Percentiles rank a stretch among this genome's conserved stretches.
These are phyloP conservation scores for Nixonia krombeini DNA, from an alignment of 1,140 invertebrate species.

Conservation along the genomic window DNA sequence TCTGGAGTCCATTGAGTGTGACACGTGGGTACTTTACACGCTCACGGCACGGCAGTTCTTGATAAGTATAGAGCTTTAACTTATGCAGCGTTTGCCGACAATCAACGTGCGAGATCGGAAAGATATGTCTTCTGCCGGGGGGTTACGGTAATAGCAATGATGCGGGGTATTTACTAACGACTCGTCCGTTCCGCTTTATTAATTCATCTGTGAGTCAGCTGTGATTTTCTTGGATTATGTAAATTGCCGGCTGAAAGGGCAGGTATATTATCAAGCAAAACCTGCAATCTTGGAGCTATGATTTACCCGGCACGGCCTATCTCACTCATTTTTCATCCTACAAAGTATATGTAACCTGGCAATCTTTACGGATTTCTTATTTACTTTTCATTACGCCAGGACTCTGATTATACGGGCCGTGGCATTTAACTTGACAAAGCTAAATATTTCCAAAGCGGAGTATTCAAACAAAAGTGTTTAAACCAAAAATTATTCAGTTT, in stretches of 20 bases:
- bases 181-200: conserved; percentile 26
- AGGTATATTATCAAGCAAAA: conserved; percentile 32
- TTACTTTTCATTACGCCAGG: no score
- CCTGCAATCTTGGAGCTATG: conserved; percentile 13
- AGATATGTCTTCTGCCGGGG: conserved; percentile 8
- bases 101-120: conserved; percentile 7
- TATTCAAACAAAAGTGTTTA: no score
- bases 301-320: no score
- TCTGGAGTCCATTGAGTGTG: conserved; percentile 14
- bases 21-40: conserved; percentile 6
- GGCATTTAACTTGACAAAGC: no score
- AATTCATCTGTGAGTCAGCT: conserved; percentile 20
- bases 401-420: no score
- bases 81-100: neutral
- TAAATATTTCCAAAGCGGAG: no score
- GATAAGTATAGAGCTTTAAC: conserved; percentile 7
- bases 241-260: conserved; percentile 32
- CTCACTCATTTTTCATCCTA: no score
- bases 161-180: conserved; percentile 17
- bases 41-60: conserved; percentile 7
- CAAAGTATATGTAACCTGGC: no score
- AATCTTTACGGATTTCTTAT: no score
- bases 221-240: conserved; percentile 40
- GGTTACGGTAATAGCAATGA: conserved; percentile 2
- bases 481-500: no score